A percentile compares a stretch with the other conserved stretches of the same genome.
These are phyloP conservation scores for Sebastes fasciatus DNA, from an alignment of 2,113 vertebrate species.

Conservation along the genomic window DNA sequence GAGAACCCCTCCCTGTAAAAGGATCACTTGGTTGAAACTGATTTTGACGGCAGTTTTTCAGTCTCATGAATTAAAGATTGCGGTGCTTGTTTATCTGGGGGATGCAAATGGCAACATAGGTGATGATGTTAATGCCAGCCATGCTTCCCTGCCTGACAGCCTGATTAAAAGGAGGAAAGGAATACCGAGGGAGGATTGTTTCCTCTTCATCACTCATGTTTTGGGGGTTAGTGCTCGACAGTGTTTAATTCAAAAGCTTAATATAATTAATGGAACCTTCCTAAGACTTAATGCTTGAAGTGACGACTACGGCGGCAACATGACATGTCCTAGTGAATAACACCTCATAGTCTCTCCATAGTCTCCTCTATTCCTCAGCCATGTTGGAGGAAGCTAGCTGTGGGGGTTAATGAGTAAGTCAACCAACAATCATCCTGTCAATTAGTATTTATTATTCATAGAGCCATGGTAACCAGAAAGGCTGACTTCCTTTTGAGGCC, in stretches of 20 bases:
- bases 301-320: background rate
- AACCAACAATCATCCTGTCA: constrained; percentile 33
- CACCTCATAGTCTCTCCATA: no score
- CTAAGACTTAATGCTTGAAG: background rate
- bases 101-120: constrained; percentile 57
- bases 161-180: constrained; percentile 33
- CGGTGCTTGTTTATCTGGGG: constrained; percentile 51
- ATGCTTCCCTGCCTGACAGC: constrained; percentile 39
- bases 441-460: constrained; percentile 54
- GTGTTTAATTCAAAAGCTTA: background rate
- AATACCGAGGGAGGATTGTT: constrained; percentile 16
- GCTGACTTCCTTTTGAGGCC: constrained; percentile 16
- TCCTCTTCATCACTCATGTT: constrained; percentile 22
- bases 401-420: constrained; percentile 14
- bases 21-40: constrained; percentile 16
- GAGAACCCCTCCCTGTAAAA: constrained; percentile 11
- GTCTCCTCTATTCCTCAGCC: background rate
- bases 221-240: background rate
- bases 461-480: constrained; percentile 34
- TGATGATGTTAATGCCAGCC: constrained; percentile 57
- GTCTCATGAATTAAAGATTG: constrained; percentile 67
- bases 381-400: background rate
- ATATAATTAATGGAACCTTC: background rate
- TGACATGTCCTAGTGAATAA: no score
- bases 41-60: constrained; percentile 36